A percentile compares a stretch with the other conserved stretches of the same genome.
Evolutionary conservation across 1,140 invertebrate species (phyloP).

Genomic region (Cheumatopsyche charites): DNA sequence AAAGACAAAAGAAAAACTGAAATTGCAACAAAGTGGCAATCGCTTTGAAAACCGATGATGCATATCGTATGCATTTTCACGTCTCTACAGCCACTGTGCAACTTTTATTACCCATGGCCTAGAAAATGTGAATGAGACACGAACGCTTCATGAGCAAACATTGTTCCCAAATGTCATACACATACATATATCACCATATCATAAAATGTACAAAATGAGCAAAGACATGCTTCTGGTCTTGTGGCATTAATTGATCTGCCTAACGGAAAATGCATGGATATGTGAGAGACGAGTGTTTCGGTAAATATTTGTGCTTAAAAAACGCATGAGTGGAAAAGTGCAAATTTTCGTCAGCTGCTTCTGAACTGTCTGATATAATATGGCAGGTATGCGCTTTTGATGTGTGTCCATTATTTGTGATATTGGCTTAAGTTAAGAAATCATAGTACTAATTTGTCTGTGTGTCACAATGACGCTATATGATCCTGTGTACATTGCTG

Average conservation of each 20-base stretch:
- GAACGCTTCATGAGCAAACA: background rate
- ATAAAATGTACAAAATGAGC: background rate
- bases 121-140: background rate
- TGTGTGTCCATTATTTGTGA: no score
- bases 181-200: background rate
- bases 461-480: no score
- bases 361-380: no score
- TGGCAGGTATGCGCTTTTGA: no score
- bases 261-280: background rate
- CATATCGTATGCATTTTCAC: conserved; percentile 28
- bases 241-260: background rate
- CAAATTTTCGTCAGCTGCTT: no score
- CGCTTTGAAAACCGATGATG: background rate
- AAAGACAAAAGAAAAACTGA: background rate
- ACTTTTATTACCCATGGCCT: conserved; percentile 21
- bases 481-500: no score
- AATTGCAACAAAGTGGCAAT: background rate
- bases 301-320: no score
- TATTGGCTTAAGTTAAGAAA: no score
- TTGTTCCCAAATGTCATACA: background rate
- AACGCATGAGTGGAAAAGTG: no score
- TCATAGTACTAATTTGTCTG: no score
- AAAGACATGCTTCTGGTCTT: background rate
- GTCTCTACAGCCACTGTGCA: background rate
- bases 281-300: background rate